Evolutionary conservation across 2,797 vertebrate genomes (phyloP), one percentile per base, ranked within the genome.

Genomic region (Dendrocincla fuliginosa): DNA sequence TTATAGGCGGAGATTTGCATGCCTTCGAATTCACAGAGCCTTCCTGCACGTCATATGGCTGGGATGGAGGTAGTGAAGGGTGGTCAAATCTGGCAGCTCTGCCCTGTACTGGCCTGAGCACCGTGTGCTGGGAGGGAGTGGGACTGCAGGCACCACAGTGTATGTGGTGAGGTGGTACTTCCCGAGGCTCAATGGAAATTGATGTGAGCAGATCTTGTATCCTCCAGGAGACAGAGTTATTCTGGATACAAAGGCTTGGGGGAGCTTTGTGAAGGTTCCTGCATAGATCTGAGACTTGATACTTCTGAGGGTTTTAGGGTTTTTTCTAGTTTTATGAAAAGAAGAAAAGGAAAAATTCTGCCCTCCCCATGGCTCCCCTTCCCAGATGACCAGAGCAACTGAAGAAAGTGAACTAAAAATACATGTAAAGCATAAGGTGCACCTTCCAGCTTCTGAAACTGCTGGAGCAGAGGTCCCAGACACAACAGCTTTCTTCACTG

Each of bases 121-220:
- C 22, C 1, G 0, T 7, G 10, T 12, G 44, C 15, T 0, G 0
- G 9, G 20, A 39, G 4, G 1, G 13, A 8, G 3, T 13, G 44
- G 3, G 28, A 7, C 50, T 35, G 17, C 32, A 35, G 76, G 68
- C 55, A 52, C 53, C 75, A 4, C 75, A 8, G 61, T 35, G 61
- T 11, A 20, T 11, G 1, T 2, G 19, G 32, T 7, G 28, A 53
- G n/a, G 25, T 37, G 59, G 39, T 8, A 13, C 30, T 28, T 30
- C 18, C 35, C 74, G 81, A 42, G 49, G 19, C 52, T 74, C 55
- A 2, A 0, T 30, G 68, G 85, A 44, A 84, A 68, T 30, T 4
- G 52, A 28, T 67, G 84, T 5, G 28, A 84, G 41, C 16, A 23
- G 70, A 35, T 59, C 50, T 14, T 28, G 19, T 30, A 37, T 57